Conservation (phyloP, 2,888 invertebrate species). For the Drosophila hawaiiensis region DNA sequence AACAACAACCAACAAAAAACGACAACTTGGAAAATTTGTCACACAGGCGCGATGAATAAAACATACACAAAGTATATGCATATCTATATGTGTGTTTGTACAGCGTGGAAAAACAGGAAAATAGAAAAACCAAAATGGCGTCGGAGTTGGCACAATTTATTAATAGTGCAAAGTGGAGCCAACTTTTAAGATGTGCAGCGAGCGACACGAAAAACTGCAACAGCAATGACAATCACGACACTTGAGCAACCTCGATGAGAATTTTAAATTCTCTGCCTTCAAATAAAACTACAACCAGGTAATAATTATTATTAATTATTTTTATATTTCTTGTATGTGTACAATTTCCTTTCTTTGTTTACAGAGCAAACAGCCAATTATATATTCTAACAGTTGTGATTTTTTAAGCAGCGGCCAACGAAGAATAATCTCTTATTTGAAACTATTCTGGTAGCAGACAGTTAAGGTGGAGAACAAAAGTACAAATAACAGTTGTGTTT, state of each 20-base stretch:
- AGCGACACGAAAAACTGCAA: slow-evolving; percentile 13
- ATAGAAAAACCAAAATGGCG: slow-evolving; percentile 43
- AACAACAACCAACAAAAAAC: slow-evolving; percentile 6
- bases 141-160: slow-evolving; percentile 44
- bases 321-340: background rate
- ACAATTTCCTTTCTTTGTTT: background rate
- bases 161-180: slow-evolving; percentile 41
- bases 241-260: background rate
- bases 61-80: background rate
- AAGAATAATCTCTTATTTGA: background rate
- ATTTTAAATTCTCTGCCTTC: slow-evolving; percentile 15
- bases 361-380: background rate
- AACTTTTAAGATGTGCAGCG: slow-evolving; percentile 31
- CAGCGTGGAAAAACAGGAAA: slow-evolving; percentile 12
- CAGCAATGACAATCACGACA: background rate
- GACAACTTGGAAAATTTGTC: slow-evolving; percentile 30
- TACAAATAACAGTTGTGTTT: background rate
- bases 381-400: accelerated
- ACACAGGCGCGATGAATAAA: slow-evolving; percentile 27
- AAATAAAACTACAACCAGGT: background rate
- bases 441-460: background rate
- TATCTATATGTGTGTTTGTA: background rate
- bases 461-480: background rate
- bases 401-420: background rate
- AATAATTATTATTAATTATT: background rate